Evolutionary conservation across 2,888 invertebrate genomes (phyloP).

Genomic region (Eudasyphora cyanicolor): DNA sequence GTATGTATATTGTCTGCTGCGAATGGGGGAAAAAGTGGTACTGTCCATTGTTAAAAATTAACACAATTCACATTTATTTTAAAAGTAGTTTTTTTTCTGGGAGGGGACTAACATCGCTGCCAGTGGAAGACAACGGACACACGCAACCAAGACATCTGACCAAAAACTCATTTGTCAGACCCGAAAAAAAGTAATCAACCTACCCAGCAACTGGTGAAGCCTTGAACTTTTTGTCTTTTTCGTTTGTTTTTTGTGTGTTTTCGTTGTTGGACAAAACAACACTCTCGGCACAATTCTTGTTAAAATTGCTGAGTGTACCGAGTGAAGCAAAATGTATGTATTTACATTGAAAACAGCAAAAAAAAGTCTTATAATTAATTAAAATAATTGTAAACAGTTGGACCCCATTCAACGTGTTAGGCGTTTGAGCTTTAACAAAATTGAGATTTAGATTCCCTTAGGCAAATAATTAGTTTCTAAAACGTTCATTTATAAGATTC

Average conservation of each 20-base stretch:
- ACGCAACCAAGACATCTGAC: not conserved
- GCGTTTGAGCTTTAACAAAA: not conserved
- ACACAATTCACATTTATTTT: not conserved
- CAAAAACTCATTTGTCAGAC: not conserved
- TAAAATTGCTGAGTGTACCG: constrained; percentile 12
- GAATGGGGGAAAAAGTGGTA: not conserved
- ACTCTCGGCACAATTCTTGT: constrained; percentile 24
- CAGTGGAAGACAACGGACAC: not conserved
- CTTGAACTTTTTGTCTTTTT: constrained; percentile 16
- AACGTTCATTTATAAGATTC: no score
- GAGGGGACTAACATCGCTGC: not conserved
- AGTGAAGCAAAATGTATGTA: not conserved
- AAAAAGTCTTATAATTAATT: constrained; percentile 19
- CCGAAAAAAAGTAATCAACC: not conserved
- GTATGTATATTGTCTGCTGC: not conserved
- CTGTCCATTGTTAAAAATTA: not conserved
- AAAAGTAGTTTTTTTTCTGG: not conserved
- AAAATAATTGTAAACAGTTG: constrained; percentile 1
- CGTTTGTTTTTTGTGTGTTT: not conserved
- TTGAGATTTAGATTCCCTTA: no score
- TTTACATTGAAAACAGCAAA: not conserved
- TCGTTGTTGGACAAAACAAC: not conserved
- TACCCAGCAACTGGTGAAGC: constrained; percentile 15
- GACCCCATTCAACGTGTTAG: not conserved
- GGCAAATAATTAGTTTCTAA: no score